Base-by-base conservation (phyloP, 2,797 vertebrate genomes). In the Cottoperca gobio region DNA sequence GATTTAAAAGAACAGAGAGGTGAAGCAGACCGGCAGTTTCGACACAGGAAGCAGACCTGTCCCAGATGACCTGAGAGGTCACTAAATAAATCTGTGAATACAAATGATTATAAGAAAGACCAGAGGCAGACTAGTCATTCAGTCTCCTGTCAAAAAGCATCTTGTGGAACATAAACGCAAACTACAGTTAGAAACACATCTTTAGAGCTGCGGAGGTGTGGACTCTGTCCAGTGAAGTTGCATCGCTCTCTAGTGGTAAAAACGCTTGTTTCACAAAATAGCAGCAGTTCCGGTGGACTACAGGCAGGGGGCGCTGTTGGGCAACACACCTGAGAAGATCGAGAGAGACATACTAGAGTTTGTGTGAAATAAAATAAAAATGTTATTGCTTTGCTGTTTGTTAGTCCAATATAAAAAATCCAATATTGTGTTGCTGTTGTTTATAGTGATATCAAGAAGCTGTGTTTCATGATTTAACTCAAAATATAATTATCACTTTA, bases 191-290 rank as follows among this genome's bases (percentile, higher is more conserved):
- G 8, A 31, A 19, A 49, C 3, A 19, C 1, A 4, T 12, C 2
- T 42, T 23, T 0, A 12, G 33, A 43, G 35, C 12, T 2, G 2
- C 6, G 24, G 1, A 8, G 24, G 33, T 13, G 10, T 35, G 6
- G 3, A 4, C 12, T 31, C 31, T 14, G 13, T 54, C 12, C 8
- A 16, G 21, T 69, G 78, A 40, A 26, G 59, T 33, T 54, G 28
- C 17, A 55, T 6, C 50, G 61, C 71, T 70, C 82, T 81, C 89
- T 88, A 82, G 81, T 67, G 88, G 79, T 37, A 0, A 5, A 46
- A 9, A 8, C 33, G 0, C 2, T 13, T 42, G 5, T 61, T 9
- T 73, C 5, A 87, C 78, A 75, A 1, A 4, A 28, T 1, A 8
- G 4, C 3, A 1, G 12, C 10, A 69, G 28, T 62, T 80, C 4